Conservation (phyloP, 2,113 vertebrate species). For the Athene noctua region DNA sequence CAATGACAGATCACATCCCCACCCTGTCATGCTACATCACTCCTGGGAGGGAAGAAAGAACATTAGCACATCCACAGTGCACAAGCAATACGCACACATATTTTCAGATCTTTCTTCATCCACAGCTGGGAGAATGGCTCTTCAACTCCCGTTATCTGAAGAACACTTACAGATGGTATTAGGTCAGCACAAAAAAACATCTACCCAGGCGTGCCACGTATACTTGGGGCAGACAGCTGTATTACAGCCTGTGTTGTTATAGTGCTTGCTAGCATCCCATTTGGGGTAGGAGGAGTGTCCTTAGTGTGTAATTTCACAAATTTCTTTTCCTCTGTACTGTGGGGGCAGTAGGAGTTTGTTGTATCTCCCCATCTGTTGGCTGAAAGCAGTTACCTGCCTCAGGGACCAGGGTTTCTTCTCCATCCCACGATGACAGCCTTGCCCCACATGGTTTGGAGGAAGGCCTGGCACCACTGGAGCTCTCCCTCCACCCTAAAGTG, state of each 20-base stretch:
- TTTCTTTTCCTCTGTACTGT: neutral
- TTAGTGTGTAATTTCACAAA: neutral
- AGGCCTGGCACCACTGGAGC: neutral
- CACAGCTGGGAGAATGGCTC: neutral
- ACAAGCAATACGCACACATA: neutral
- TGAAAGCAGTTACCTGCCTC: neutral
- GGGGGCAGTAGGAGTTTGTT: neutral
- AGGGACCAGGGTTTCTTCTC: neutral
- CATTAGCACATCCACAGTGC: neutral
- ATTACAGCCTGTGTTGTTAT: neutral
- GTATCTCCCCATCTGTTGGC: neutral
- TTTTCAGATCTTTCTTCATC: neutral
- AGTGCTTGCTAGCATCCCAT: neutral
- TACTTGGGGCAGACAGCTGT: neutral
- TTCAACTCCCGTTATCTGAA: neutral
- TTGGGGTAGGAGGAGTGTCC: neutral
- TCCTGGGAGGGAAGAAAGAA: neutral
- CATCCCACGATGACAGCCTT: accelerated
- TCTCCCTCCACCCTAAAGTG: no score
- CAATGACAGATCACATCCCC: neutral
- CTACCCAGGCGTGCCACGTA: neutral
- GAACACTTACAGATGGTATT: neutral
- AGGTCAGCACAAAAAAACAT: neutral
- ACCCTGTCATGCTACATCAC: neutral
- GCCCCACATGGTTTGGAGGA: accelerated